Evolutionary conservation across 92 coral and sea anemone genomes (phyloP).

Genomic region (Parazoanthus atlanticus): DNA sequence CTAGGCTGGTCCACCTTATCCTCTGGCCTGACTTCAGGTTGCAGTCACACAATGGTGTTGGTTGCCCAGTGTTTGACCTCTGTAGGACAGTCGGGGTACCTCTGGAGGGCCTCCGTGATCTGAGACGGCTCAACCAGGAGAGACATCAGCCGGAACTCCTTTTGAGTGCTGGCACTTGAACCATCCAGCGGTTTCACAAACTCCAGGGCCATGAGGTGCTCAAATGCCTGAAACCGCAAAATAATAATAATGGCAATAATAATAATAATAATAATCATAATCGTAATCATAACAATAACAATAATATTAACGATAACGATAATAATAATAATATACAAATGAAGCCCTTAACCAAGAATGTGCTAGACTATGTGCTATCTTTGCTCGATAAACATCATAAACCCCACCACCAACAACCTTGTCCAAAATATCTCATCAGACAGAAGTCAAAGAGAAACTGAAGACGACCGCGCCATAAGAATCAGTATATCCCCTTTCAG

Average conservation of each 20-base stretch:
- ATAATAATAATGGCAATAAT: background rate
- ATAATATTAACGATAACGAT: too few relatives aligned
- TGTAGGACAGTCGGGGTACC: conserved; percentile 96
- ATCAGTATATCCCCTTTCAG: too few relatives aligned
- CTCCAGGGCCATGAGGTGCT: conserved; percentile 90
- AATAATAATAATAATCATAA: background rate
- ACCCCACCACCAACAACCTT: too few relatives aligned
- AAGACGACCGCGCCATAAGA: too few relatives aligned
- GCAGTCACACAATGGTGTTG: conserved; percentile 42
- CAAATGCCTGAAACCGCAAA: conserved; percentile 79
- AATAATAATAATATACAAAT: too few relatives aligned
- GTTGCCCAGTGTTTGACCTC: conserved; percentile 96
- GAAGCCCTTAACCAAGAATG: too few relatives aligned
- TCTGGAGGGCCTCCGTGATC: conserved; percentile 82
- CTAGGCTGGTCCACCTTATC: background rate
- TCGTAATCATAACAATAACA: too few relatives aligned
- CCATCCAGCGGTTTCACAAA: conserved; percentile 89
- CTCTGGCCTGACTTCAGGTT: background rate
- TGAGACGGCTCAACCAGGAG: conserved; percentile 81
- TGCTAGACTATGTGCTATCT: too few relatives aligned
- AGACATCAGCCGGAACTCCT: conserved; percentile 83
- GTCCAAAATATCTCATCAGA: too few relatives aligned
- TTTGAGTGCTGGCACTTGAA: conserved; percentile 76
- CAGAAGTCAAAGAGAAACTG: too few relatives aligned
- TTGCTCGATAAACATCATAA: too few relatives aligned